These are phyloP conservation scores for Ancistrus triradiatus DNA, from an alignment of 2,113 vertebrate genomes.

Conservation along the genomic window DNA sequence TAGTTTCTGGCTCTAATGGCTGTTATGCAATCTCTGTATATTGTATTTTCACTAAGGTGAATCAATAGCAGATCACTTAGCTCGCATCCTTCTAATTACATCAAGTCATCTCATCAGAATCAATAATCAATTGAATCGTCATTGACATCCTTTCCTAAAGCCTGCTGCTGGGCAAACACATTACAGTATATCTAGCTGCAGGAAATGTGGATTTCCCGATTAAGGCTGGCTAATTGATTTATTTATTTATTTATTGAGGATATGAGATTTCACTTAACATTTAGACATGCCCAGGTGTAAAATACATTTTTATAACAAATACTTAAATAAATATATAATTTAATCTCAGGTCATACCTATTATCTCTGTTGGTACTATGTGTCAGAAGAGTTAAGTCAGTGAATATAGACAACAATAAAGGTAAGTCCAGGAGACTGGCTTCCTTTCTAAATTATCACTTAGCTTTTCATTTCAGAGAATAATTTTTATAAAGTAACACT, in stretches of 20 bases:
- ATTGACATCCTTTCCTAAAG: conserved; percentile 22
- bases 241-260: conserved; percentile 15
- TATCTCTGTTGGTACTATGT: conserved; percentile 39
- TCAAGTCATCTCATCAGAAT: conserved; percentile 5
- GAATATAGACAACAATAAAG: conserved; percentile 38
- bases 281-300: conserved; percentile 25
- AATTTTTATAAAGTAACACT: conserved; percentile 7
- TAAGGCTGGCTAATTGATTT: conserved; percentile 34
- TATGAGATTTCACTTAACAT: conserved; percentile 43
- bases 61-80: conserved; percentile 10
- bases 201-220: conserved; percentile 18
- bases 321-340: conserved; percentile 42
- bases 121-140: conserved; percentile 27
- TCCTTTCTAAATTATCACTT: conserved; percentile 11
- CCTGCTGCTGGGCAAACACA: background rate
- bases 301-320: conserved; percentile 32
- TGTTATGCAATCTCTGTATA: background rate
- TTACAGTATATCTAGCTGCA: conserved; percentile 25
- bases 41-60: conserved; percentile 2
- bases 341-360: conserved; percentile 33
- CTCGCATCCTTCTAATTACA: conserved; percentile 19
- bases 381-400: conserved; percentile 27
- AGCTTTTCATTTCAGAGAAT: conserved; percentile 8
- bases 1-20: conserved; percentile 5
- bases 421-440: conserved; percentile 15